Evolutionary conservation across 2,888 invertebrate species (phyloP).

Genomic region (Panorpa germanica): DNA sequence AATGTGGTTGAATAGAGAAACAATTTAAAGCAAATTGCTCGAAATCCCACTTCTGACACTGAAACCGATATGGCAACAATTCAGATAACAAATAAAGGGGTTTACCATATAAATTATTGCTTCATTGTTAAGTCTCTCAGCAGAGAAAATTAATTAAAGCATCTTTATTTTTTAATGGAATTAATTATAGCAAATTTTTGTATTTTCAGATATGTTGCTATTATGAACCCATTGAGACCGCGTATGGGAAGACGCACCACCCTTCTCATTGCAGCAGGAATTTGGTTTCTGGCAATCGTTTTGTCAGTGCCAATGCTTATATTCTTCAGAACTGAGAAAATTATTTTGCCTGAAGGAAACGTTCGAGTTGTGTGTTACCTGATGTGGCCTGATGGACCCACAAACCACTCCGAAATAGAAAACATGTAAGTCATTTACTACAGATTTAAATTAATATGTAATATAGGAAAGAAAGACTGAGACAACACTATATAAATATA

Average conservation of each 20-base stretch:
- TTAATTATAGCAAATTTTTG: too few relatives aligned
- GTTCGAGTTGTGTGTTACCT: conserved; percentile 59
- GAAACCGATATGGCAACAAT: too few relatives aligned
- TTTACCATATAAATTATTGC: too few relatives aligned
- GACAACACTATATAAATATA: too few relatives aligned
- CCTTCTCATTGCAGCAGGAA: conserved; percentile 60
- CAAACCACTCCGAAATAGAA: conserved; percentile 48
- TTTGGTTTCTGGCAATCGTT: conserved; percentile 63
- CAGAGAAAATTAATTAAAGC: too few relatives aligned
- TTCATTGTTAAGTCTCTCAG: too few relatives aligned
- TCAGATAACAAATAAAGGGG: too few relatives aligned
- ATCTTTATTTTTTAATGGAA: too few relatives aligned
- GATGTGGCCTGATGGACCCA: conserved; percentile 71
- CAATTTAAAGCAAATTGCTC: too few relatives aligned
- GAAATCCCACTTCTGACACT: too few relatives aligned
- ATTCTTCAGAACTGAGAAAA: conserved; percentile 56
- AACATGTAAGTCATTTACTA: conserved; percentile 70
- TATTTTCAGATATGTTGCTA: conserved; percentile 72
- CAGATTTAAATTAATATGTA: background rate
- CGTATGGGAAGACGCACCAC: conserved; percentile 73
- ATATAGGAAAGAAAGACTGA: too few relatives aligned
- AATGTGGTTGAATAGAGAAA: too few relatives aligned
- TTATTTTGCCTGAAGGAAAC: conserved; percentile 31
- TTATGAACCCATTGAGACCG: conserved; percentile 81
- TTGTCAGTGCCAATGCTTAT: conserved; percentile 73